Conservation (phyloP, 2,113 vertebrate genomes). For the Zingel zingel region DNA sequence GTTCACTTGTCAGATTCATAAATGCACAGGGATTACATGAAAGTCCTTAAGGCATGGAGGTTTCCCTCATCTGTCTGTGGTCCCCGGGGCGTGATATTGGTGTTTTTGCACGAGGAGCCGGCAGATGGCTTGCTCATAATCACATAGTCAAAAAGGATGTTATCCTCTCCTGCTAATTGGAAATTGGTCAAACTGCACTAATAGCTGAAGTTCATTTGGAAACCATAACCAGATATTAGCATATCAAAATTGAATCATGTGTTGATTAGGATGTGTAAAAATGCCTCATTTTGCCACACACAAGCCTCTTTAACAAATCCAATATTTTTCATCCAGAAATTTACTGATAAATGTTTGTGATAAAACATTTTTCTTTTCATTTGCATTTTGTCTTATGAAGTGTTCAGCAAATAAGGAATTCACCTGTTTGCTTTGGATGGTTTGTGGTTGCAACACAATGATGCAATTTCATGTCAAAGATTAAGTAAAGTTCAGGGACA, state of each 20-base stretch:
- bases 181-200: constrained; percentile 71
- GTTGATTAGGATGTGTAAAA: constrained; percentile 53
- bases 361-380: background rate
- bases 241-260: constrained; percentile 65
- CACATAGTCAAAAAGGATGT: constrained; percentile 53
- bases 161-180: constrained; percentile 64
- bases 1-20: constrained; percentile 25
- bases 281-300: constrained; percentile 14
- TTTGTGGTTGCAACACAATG: background rate
- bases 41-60: constrained; percentile 23
- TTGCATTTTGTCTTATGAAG: background rate
- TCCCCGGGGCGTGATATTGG: constrained; percentile 48
- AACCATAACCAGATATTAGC: constrained; percentile 68
- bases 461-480: background rate
- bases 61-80: constrained; percentile 18
- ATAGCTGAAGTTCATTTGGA: constrained; percentile 60
- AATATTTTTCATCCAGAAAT: background rate
- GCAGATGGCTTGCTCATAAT: constrained; percentile 40
- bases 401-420: background rate
- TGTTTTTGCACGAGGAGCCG: constrained; percentile 42
- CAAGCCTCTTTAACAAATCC: background rate
- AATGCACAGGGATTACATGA: constrained; percentile 28
- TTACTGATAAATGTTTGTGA: background rate
- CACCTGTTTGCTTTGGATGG: background rate
- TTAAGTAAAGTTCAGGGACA: background rate